Percentiles rank a stretch among this genome's conserved stretches.
phyloP scores from a whole-genome alignment of 1,140 invertebrate species.

The Drosophila grimshawi region DNA sequence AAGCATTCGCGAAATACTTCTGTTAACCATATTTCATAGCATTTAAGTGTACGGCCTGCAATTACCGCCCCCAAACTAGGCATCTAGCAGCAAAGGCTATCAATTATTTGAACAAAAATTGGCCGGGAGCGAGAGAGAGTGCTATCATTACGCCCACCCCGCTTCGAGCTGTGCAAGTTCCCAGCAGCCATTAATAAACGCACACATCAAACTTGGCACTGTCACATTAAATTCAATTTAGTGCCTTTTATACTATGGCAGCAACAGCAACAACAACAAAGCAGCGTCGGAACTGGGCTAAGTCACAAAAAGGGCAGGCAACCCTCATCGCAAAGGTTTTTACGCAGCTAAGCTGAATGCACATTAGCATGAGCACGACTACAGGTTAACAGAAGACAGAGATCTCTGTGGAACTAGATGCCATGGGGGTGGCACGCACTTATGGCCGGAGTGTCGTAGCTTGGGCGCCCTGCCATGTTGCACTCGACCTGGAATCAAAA shows the following conservation, averaged over 20 bases:
- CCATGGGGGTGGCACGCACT: slow-evolving; percentile 48
- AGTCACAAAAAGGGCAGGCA: slow-evolving; percentile 53
- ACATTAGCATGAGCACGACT: slow-evolving; percentile 67
- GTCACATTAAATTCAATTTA: slow-evolving; percentile 81
- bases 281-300: slow-evolving; percentile 18
- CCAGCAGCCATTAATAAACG: slow-evolving; percentile 73
- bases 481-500: slow-evolving; percentile 81
- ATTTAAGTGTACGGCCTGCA: slow-evolving; percentile 62
- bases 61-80: slow-evolving; percentile 40
- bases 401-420: slow-evolving; percentile 12
- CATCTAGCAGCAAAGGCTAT: slow-evolving; percentile 21
- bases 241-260: slow-evolving; percentile 53
- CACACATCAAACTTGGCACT: slow-evolving; percentile 76
- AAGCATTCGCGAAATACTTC: slow-evolving; percentile 58
- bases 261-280: slow-evolving; percentile 26
- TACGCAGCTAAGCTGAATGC: slow-evolving; percentile 64
- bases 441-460: slow-evolving; percentile 2
- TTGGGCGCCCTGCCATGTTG: slow-evolving; percentile 21
- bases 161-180: not conserved
- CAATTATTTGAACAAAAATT: slow-evolving; percentile 24
- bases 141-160: slow-evolving; percentile 28
- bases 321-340: slow-evolving; percentile 50
- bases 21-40: slow-evolving; percentile 74
- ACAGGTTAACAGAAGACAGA: slow-evolving; percentile 33
- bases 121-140: not conserved